Base-by-base conservation (phyloP, 2,113 vertebrate genomes). In the Bos indicus region DNA sequence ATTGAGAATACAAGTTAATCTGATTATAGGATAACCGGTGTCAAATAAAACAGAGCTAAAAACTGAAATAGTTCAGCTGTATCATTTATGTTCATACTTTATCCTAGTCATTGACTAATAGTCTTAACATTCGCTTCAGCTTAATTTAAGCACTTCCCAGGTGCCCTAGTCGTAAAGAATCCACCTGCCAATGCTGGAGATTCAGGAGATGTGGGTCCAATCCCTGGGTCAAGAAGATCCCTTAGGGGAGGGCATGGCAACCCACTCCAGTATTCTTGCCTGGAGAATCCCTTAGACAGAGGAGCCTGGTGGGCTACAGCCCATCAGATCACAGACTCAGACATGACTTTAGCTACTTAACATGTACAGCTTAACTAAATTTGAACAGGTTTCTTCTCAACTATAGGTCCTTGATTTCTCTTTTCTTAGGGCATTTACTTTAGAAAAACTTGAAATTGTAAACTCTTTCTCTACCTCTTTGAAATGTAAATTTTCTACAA, bases 21-120 rank as follows among this genome's bases (percentile, higher is more conserved):
- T 96, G 28, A 92, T 92, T 95, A 93, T 51, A 62, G 71, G 77
- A 88, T 99, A 97, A 88, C 67, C 25, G 96, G 82, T 97, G 99
- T 99, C 98, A 99, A 99, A 99, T 88, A 88, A 36, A 62, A 94
- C 52, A 88, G 89, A 90, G 36, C 23, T 54, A 97, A 56, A 80
- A 74, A 88, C 16, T 67, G 33, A 94, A 54, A 19, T 56, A 48
- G 17, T 82, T 19, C 17, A 90, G 77, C 71, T 33, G 28, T 88
- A 83, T 77, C 56, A 40, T 83, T 67, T 80, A 90, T n/a, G n/a
- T 90, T 77, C 15, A 91, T 43, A 74, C 36, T 84, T 77, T 88
- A 51, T 0, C 89, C 52, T 85, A n/a, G 0, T 89, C 59, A 85
- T 3, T 80, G 57, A 90, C 9, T 2, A 90, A 85, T 21, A 26